A percentile compares a stretch with the other conserved stretches of the same genome.
phyloP scores from a whole-genome alignment of 2,888 invertebrate species.

The Harpalus rufipes region DNA sequence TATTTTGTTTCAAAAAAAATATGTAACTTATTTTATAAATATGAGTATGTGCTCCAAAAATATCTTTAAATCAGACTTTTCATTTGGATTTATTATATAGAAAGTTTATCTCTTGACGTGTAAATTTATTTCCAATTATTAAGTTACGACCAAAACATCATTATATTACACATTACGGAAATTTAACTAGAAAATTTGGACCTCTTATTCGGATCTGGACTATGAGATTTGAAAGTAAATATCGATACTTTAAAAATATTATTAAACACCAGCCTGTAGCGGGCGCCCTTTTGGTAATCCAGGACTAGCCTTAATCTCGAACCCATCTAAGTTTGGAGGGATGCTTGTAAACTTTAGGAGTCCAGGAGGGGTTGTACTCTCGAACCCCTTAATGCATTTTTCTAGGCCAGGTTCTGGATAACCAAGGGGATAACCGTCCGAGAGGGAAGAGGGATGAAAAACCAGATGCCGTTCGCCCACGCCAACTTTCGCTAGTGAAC shows the following conservation, averaged over 20 bases:
- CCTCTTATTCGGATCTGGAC: conserved; percentile 68
- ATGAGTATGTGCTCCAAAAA: conserved; percentile 41
- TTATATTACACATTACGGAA: conserved; percentile 68
- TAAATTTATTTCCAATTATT: conserved; percentile 62
- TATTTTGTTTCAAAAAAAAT: conserved; percentile 57
- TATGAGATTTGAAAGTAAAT: conserved; percentile 71
- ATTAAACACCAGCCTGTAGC: conserved; percentile 61
- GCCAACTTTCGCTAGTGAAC: too few relatives aligned
- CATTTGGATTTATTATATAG: conserved; percentile 12
- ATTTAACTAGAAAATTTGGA: conserved; percentile 63
- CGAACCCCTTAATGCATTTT: too few relatives aligned
- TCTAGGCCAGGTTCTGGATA: too few relatives aligned
- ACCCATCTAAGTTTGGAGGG: too few relatives aligned
- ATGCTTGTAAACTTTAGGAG: too few relatives aligned
- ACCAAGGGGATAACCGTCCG: too few relatives aligned
- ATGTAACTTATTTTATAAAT: conserved; percentile 48
- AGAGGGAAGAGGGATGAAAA: too few relatives aligned
- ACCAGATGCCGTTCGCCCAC: too few relatives aligned
- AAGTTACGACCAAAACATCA: conserved; percentile 68
- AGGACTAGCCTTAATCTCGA: too few relatives aligned
- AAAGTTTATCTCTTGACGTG: conserved; percentile 35
- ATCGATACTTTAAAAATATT: conserved; percentile 70
- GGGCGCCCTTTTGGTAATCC: too few relatives aligned
- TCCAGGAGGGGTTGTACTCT: too few relatives aligned
- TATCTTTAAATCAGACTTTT: conserved; percentile 20